Conservation (phyloP, 2,888 invertebrate species). For the Axea sp. region DNA sequence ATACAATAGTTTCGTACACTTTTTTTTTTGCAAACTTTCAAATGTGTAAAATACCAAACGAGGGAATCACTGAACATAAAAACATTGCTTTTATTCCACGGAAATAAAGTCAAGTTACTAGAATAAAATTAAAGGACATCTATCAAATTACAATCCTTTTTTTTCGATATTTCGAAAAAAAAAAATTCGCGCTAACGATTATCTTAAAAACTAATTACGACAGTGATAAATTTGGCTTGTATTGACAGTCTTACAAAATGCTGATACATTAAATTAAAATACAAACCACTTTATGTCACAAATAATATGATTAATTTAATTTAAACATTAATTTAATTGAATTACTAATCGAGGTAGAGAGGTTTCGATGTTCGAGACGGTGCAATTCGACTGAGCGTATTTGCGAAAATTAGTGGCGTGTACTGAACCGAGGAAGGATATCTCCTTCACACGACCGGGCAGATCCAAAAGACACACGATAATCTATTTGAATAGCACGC, state of each 20-base stretch:
- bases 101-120: conserved; percentile 13
- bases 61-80: neutral
- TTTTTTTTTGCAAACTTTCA: conserved; percentile 2
- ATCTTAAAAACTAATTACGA: too few relatives aligned
- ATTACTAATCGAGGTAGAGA: neutral
- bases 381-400: conserved; percentile 32
- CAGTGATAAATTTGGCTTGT: too few relatives aligned
- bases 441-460: conserved; percentile 15
- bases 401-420: conserved; percentile 44
- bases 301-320: too few relatives aligned
- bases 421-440: conserved; percentile 8
- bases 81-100: conserved; percentile 7
- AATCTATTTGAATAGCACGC: conserved; percentile 33
- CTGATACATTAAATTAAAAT: too few relatives aligned
- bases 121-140: conserved; percentile 11
- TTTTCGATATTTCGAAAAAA: too few relatives aligned
- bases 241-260: too few relatives aligned
- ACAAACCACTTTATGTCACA: too few relatives aligned
- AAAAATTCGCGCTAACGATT: too few relatives aligned
- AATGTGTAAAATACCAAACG: conserved; percentile 5
- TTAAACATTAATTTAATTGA: conserved; percentile 18
- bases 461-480: conserved; percentile 54
- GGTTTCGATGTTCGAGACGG: neutral
- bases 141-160: neutral
- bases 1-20: conserved; percentile 12